phyloP scores from a whole-genome alignment of 2,888 invertebrate species.

The Hoplodrina ambigua region DNA sequence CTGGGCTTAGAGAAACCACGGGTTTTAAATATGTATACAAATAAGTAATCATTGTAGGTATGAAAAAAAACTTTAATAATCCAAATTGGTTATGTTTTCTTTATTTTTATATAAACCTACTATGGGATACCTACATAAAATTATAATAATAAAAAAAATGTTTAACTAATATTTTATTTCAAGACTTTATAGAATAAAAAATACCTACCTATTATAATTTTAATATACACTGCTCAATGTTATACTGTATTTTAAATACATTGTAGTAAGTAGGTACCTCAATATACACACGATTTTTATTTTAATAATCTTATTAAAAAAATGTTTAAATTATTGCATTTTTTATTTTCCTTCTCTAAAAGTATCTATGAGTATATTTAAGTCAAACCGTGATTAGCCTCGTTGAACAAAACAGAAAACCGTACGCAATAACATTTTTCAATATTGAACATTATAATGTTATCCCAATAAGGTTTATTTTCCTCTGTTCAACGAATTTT shows the following conservation, averaged over 20 bases:
- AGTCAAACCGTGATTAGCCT: no score
- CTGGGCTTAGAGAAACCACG: neutral
- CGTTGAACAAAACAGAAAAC: no score
- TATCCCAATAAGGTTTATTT: no score
- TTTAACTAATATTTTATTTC: no score
- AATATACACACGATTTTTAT: conserved; percentile 46
- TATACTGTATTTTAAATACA: conserved; percentile 16
- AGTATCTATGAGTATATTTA: no score
- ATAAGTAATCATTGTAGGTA: neutral
- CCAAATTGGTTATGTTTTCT: no score
- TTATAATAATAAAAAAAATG: neutral
- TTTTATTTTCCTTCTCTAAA: neutral
- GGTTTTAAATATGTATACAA: neutral
- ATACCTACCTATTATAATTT: neutral
- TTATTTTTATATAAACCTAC: neutral
- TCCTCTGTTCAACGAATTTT: no score
- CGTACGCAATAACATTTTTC: no score
- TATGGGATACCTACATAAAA: neutral
- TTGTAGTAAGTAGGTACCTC: conserved; percentile 21
- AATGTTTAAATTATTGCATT: conserved; percentile 11
- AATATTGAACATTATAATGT: no score
- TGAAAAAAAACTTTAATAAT: no score
- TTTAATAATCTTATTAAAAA: conserved; percentile 53
- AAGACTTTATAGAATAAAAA: conserved; percentile 5
- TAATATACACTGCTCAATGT: conserved; percentile 41